These are phyloP conservation scores for Pelodytes ibericus DNA, from an alignment of 2,797 vertebrate genomes.

Conservation along the genomic window DNA sequence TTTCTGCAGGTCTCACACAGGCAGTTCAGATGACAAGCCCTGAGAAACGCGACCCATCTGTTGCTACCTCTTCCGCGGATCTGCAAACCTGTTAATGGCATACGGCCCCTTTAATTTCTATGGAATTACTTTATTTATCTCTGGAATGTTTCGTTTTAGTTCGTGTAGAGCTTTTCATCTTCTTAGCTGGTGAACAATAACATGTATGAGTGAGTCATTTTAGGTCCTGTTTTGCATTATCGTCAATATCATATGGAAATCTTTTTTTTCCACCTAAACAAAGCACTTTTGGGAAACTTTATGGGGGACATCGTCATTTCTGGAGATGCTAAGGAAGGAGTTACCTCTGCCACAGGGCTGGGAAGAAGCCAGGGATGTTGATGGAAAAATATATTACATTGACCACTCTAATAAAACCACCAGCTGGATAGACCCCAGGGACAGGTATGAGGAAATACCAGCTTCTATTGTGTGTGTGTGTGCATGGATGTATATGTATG, in stretches of 20 bases:
- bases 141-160: not conserved
- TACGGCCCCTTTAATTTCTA: not conserved
- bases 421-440: conserved; percentile 95
- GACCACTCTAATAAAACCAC: conserved; percentile 90
- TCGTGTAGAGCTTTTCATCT: not conserved
- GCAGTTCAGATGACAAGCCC: not conserved
- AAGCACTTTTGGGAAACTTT: conserved; percentile 39
- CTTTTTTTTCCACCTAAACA: not conserved
- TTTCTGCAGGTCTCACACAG: not conserved
- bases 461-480: too few species aligned
- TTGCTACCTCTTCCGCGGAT: not conserved
- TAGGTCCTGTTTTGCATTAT: not conserved
- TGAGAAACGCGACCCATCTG: not conserved
- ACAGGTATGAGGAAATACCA: conserved; percentile 79
- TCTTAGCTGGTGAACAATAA: not conserved
- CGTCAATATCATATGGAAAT: not conserved
- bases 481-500: too few species aligned
- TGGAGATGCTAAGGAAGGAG: conserved; percentile 90
- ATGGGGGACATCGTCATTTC: conserved; percentile 56
- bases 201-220: not conserved
- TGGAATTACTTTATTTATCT: not conserved
- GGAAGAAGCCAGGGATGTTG: conserved; percentile 95
- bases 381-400: conserved; percentile 94
- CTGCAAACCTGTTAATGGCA: conserved; percentile 18
- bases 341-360: conserved; percentile 95